Evolutionary conservation across 2,888 invertebrate genomes (phyloP).

Genomic region (Spialia ferax): DNA sequence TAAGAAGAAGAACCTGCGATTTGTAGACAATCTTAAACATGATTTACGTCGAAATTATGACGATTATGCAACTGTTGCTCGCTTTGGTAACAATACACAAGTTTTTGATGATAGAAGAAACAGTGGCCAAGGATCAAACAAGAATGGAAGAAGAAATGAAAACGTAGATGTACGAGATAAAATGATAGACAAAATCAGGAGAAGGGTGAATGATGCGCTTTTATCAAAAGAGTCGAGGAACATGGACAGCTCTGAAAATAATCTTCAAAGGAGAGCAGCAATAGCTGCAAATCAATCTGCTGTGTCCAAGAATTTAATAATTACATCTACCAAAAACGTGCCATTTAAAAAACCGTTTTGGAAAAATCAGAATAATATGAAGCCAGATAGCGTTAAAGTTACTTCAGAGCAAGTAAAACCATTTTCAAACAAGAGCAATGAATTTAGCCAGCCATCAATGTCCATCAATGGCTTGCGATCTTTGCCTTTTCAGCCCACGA

Average conservation of each 20-base stretch:
- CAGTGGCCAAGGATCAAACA: background rate
- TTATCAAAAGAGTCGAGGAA: conserved; percentile 1
- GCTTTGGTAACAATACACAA: too few species aligned
- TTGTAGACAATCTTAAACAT: conserved; percentile 55
- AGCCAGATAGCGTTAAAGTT: background rate
- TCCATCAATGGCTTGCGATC: too few species aligned
- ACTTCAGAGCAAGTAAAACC: background rate
- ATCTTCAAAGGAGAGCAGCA: conserved; percentile 11
- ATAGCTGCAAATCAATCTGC: background rate
- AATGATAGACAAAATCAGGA: conserved; percentile 25
- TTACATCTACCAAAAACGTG: conserved; percentile 1
- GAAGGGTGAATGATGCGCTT: conserved; percentile 28
- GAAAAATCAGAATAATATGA: background rate
- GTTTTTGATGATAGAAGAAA: background rate
- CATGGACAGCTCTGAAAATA: background rate
- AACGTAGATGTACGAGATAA: conserved; percentile 14
- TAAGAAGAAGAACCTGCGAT: conserved; percentile 38
- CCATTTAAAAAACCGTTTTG: background rate
- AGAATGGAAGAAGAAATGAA: background rate
- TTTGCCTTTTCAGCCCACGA: too few species aligned
- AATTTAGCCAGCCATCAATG: background rate
- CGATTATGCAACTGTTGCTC: conserved; percentile 54
- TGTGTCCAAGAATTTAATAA: background rate
- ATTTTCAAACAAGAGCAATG: background rate
- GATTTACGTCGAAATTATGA: conserved; percentile 62